phyloP scores from a whole-genome alignment of 2,113 vertebrate species.

The Macrotis lagotis region DNA sequence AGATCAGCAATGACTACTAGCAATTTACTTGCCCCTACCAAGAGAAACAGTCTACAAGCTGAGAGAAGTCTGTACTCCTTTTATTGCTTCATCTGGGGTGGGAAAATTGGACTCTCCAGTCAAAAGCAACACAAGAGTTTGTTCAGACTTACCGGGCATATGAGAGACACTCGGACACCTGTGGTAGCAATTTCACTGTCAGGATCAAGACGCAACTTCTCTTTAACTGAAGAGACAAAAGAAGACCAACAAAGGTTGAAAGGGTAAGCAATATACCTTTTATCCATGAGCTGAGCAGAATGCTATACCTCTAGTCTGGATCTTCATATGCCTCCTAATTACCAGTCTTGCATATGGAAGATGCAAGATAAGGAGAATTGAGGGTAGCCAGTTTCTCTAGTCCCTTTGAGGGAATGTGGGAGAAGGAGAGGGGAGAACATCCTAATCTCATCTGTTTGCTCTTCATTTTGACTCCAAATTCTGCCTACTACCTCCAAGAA shows the following conservation, averaged over 20 bases:
- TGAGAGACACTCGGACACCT: constrained; percentile 95
- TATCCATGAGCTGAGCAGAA: neutral
- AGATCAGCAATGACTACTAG: neutral
- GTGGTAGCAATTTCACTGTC: constrained; percentile 99
- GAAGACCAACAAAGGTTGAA: neutral
- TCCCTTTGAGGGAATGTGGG: neutral
- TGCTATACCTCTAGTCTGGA: neutral
- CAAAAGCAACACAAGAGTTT: neutral
- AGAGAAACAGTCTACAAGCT: neutral
- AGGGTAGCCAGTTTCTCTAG: neutral
- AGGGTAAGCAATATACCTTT: neutral
- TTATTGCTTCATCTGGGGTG: neutral
- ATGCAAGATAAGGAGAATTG: neutral
- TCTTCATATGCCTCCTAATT: neutral
- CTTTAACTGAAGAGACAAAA: constrained; percentile 88
- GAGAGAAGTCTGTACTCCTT: neutral
- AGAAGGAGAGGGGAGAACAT: neutral
- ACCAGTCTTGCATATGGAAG: neutral
- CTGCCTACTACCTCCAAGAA: neutral
- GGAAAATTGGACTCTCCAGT: neutral
- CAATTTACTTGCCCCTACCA: neutral
- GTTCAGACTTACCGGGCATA: constrained; percentile 92
- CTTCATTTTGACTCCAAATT: neutral
- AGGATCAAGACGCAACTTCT: constrained; percentile 96
- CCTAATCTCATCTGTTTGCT: neutral